Conservation (phyloP, 1,140 invertebrate genomes). For the Andricus grossulariae region DNA sequence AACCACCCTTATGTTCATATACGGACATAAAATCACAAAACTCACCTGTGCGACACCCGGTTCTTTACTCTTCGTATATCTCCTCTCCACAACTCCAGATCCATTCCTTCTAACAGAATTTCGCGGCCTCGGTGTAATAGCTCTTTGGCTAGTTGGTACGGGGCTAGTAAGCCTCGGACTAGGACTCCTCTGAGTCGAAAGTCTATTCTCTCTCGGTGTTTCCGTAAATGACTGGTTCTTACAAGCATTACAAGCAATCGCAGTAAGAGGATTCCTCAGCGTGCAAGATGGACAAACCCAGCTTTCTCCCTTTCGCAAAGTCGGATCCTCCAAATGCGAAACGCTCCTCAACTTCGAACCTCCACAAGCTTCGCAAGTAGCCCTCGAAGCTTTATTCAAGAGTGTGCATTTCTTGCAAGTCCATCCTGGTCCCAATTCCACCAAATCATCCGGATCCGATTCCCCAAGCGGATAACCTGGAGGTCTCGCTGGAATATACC, state of each 20-base stretch:
- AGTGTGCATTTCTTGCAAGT: constrained; percentile 92
- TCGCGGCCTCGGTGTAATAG: constrained; percentile 68
- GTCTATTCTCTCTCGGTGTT: constrained; percentile 62
- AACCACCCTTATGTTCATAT: too few species aligned
- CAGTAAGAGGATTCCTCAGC: constrained; percentile 86
- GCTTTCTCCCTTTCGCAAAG: constrained; percentile 84
- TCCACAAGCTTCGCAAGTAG: constrained; percentile 88
- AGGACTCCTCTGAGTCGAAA: constrained; percentile 63
- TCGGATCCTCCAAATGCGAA: constrained; percentile 80
- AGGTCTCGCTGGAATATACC: constrained; percentile 72
- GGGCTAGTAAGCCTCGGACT: constrained; percentile 65
- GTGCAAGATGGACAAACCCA: constrained; percentile 90
- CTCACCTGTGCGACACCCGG: constrained; percentile 60
- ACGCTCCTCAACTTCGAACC: constrained; percentile 86
- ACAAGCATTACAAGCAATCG: constrained; percentile 86
- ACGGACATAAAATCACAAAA: background rate
- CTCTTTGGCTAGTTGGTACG: constrained; percentile 60
- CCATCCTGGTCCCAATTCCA: constrained; percentile 79
- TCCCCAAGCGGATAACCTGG: constrained; percentile 60
- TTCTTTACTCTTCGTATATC: constrained; percentile 66
- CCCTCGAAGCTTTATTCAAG: constrained; percentile 82
- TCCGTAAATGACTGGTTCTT: constrained; percentile 77
- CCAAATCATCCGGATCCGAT: constrained; percentile 69
- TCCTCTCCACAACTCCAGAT: constrained; percentile 62
- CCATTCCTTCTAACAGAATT: constrained; percentile 72